Evolutionary conservation across 37 sponge, comb jelly and placozoan species (phyloP), one percentile per base, ranked within the genome.

Genomic region (Cladorhizidae sp.): DNA sequence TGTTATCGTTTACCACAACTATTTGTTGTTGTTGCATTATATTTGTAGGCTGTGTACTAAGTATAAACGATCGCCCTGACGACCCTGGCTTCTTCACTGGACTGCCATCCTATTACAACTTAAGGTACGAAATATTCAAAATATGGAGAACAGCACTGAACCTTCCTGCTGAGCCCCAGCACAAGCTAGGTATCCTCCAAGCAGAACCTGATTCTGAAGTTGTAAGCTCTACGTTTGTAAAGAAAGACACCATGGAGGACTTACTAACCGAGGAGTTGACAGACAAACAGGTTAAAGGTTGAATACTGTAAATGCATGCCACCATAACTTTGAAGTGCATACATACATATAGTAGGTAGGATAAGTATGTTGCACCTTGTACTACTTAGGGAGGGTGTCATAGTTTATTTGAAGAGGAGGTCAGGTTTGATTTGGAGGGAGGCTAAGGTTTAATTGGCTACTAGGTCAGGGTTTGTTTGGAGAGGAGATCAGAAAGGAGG

Each of bases 1-100:
- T n/a, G n/a, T n/a, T n/a, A n/a, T n/a, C n/a, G n/a, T n/a, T n/a
- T n/a, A n/a, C n/a, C n/a, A n/a, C n/a, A n/a, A n/a, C n/a, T n/a
- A n/a, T n/a, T n/a, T n/a, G n/a, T n/a, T n/a, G n/a, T n/a, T n/a
- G n/a, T n/a, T n/a, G n/a, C n/a, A n/a, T n/a, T n/a, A n/a, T n/a
- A n/a, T n/a, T n/a, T n/a, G n/a, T 71, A 56, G 31, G 28, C 45
- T 41, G 49, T 54, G 23, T 78, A 64, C 40, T 54, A 40, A 64
- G 45, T 5, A 31, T 12, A 38, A 61, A 80, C 64, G 89, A 80
- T 8, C 82, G 93, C 0, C 96, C 96, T 0, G 14, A 82, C 12
- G 93, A 87, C 31, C 57, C 96, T 72, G 90, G 72, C 6, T 95
- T 89, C 87, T 95, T 83, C 76, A 89, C 93, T 41, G 87, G 91